phyloP scores from a whole-genome alignment of 2,797 vertebrate species.

The Diplodus puntazzo region DNA sequence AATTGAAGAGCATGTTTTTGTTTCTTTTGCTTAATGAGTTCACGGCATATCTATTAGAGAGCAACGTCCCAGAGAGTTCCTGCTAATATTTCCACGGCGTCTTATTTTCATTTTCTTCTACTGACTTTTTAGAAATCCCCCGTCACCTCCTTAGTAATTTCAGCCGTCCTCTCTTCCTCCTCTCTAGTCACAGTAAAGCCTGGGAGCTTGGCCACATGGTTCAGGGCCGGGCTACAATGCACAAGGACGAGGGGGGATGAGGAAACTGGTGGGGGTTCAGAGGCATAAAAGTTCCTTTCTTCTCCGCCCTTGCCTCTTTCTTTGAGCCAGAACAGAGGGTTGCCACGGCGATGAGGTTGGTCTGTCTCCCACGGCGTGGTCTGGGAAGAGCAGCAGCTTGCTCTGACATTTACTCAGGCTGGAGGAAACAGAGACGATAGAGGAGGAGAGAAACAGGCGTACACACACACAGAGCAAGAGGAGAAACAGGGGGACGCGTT shows the following conservation, averaged over 20 bases:
- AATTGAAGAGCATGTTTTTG: conserved; percentile 21
- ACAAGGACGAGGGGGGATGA: conserved; percentile 71
- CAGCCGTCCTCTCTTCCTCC: conserved; percentile 61
- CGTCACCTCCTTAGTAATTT: conserved; percentile 59
- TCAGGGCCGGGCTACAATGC: conserved; percentile 75
- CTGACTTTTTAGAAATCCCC: conserved; percentile 46
- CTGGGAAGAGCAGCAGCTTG: conserved; percentile 88
- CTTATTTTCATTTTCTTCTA: conserved; percentile 25
- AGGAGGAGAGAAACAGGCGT: conserved; percentile 62
- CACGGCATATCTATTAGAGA: conserved; percentile 32
- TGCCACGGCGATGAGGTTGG: conserved; percentile 88
- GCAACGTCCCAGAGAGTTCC: background rate
- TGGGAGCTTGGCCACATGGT: conserved; percentile 87
- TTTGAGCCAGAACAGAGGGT: conserved; percentile 85
- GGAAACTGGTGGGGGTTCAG: conserved; percentile 74
- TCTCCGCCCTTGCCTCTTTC: conserved; percentile 78
- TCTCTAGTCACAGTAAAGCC: conserved; percentile 66
- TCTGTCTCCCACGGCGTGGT: conserved; percentile 85
- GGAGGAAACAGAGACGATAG: conserved; percentile 75
- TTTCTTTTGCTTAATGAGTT: conserved; percentile 33
- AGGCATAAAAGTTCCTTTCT: conserved; percentile 86
- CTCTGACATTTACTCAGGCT: conserved; percentile 87
- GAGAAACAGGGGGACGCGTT: conserved; percentile 30
- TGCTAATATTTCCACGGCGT: conserved; percentile 28
- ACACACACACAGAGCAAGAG: conserved; percentile 21